phyloP scores from a whole-genome alignment of 2,797 vertebrate genomes.

The Scolopax bukidnonensis region DNA sequence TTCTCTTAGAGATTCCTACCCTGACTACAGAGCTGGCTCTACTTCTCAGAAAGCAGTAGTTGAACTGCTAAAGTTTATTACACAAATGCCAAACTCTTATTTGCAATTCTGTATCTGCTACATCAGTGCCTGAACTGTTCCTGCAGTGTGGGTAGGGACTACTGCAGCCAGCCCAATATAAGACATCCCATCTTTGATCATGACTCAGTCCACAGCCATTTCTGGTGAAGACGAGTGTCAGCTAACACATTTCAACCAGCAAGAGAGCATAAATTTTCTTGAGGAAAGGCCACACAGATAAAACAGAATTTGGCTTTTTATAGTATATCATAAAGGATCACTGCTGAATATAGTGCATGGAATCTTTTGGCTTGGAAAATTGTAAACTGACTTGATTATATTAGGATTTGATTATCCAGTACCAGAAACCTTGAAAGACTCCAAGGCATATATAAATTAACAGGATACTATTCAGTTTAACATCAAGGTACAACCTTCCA shows the following conservation, averaged over 20 bases:
- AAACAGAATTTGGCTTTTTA: slow-evolving; percentile 49
- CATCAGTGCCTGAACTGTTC: slow-evolving; percentile 61
- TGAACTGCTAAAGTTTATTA: slow-evolving; percentile 66
- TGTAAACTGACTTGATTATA: slow-evolving; percentile 1
- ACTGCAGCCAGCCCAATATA: slow-evolving; percentile 38
- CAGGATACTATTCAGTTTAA: background rate
- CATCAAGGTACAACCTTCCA: background rate
- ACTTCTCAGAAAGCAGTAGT: slow-evolving; percentile 14
- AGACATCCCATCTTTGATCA: slow-evolving; percentile 49
- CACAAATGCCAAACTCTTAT: slow-evolving; percentile 70
- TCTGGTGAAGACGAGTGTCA: slow-evolving; percentile 54
- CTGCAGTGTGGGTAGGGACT: slow-evolving; percentile 58
- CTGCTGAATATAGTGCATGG: background rate
- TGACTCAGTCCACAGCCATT: slow-evolving; percentile 63
- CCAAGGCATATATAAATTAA: background rate
- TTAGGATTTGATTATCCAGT: background rate
- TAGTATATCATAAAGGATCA: slow-evolving; percentile 30
- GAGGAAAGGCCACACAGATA: slow-evolving; percentile 43
- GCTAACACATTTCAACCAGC: slow-evolving; percentile 59
- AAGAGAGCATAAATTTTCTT: slow-evolving; percentile 58
- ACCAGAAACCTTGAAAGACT: background rate
- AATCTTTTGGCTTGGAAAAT: slow-evolving; percentile 19
- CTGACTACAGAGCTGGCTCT: slow-evolving; percentile 44
- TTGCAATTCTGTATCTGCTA: slow-evolving; percentile 67
- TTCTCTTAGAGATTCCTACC: slow-evolving; percentile 25